Percentiles rank a stretch among this genome's conserved stretches.
These are phyloP conservation scores for Siniperca scherzeri DNA, from an alignment of 2,797 vertebrate species.

Conservation along the genomic window DNA sequence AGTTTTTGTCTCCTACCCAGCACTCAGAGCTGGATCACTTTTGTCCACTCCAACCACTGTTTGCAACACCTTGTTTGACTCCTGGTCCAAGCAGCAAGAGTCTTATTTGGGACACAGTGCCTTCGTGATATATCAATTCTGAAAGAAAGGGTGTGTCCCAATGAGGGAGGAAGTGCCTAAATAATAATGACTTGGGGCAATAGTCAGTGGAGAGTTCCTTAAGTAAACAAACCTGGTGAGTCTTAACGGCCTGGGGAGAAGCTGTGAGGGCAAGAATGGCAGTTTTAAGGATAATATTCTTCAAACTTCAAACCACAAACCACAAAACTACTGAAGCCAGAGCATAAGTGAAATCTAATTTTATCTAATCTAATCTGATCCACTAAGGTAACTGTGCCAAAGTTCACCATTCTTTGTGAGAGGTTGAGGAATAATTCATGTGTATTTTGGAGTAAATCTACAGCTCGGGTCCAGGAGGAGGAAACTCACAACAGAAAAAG, in stretches of 20 bases:
- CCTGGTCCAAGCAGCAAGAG: neutral
- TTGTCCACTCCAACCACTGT: neutral
- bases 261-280: conserved; percentile 1
- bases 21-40: conserved; percentile 18
- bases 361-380: conserved; percentile 17
- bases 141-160: conserved; percentile 66
- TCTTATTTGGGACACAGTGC: conserved; percentile 33
- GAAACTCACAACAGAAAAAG: neutral
- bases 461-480: neutral
- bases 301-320: neutral
- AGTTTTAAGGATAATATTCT: neutral
- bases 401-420: neutral
- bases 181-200: conserved; percentile 64
- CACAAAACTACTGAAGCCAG: neutral
- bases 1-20: neutral
- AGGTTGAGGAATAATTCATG: neutral
- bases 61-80: conserved; percentile 18
- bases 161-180: conserved; percentile 40
- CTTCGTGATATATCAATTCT: conserved; percentile 57
- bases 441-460: neutral
- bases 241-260: conserved; percentile 34
- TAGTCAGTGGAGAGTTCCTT: conserved; percentile 41
- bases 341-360: neutral
- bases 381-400: neutral
- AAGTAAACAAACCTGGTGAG: conserved; percentile 55